A percentile compares a stretch with the other conserved stretches of the same genome.
These are phyloP conservation scores for Eurytoma californica DNA, from an alignment of 2,888 invertebrate genomes.

Conservation along the genomic window DNA sequence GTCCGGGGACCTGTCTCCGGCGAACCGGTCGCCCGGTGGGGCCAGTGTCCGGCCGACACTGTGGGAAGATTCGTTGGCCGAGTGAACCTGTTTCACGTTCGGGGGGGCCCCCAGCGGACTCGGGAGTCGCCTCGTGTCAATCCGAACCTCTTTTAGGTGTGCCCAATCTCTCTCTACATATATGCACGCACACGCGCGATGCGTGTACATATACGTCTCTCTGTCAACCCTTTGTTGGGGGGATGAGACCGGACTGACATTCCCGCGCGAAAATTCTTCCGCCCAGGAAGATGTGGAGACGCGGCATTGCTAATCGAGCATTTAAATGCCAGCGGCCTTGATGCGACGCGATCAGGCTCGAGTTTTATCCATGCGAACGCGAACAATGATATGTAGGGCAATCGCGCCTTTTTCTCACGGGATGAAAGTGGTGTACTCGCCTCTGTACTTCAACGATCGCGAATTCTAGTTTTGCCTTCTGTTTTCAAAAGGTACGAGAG, in stretches of 20 bases:
- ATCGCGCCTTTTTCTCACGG: slow-evolving; percentile 41
- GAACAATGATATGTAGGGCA: slow-evolving; percentile 7
- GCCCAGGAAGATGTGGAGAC: slow-evolving; percentile 28
- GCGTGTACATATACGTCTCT: not conserved
- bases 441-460: not conserved
- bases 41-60: slow-evolving; percentile 56
- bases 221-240: not conserved
- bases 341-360: slow-evolving; percentile 24
- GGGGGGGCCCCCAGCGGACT: slow-evolving; percentile 53
- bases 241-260: too few relatives aligned
- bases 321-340: slow-evolving; percentile 43
- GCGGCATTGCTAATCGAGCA: slow-evolving; percentile 21
- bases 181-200: not conserved
- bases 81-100: slow-evolving; percentile 7
- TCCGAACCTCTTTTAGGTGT: slow-evolving; percentile 2
- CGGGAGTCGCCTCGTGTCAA: slow-evolving; percentile 13
- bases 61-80: slow-evolving; percentile 74
- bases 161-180: not conserved
- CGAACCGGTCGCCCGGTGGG: slow-evolving; percentile 47
- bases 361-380: not conserved
- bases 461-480: not conserved
- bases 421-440: not conserved
- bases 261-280: not conserved
- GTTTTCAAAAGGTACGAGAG: too few relatives aligned
- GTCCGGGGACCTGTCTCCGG: slow-evolving; percentile 56